A percentile compares a stretch with the other conserved stretches of the same genome.
These are phyloP conservation scores for Molorchus minor DNA, from an alignment of 2,888 invertebrate species.

Conservation along the genomic window DNA sequence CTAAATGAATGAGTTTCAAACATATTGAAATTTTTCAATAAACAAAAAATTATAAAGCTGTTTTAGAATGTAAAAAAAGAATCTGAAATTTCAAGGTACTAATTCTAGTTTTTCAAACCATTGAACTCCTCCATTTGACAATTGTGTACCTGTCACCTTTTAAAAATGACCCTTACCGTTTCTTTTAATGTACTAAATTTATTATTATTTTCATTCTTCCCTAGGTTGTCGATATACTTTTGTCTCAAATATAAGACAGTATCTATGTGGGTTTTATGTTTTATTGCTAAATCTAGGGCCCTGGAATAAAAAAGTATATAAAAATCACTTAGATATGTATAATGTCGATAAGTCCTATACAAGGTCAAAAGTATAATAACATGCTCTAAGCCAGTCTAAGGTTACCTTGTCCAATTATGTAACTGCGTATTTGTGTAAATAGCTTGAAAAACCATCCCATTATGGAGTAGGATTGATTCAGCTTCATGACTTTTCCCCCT, in stretches of 20 bases:
- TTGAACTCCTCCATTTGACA: too few relatives aligned
- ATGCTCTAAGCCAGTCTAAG: neutral
- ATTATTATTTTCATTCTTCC: constrained; percentile 68
- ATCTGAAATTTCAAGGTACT: too few relatives aligned
- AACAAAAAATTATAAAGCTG: too few relatives aligned
- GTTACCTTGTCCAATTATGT: constrained; percentile 78
- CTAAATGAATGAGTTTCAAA: too few relatives aligned
- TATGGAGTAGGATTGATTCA: constrained; percentile 75
- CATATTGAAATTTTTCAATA: too few relatives aligned
- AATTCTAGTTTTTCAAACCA: too few relatives aligned
- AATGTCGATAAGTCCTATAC: neutral
- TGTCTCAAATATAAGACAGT: constrained; percentile 75
- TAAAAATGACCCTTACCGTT: constrained; percentile 53
- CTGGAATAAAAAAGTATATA: constrained; percentile 59
- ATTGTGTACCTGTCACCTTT: too few relatives aligned
- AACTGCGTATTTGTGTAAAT: constrained; percentile 76
- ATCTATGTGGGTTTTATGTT: constrained; percentile 77
- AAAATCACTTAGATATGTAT: neutral
- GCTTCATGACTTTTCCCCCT: constrained; percentile 74
- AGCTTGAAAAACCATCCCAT: constrained; percentile 74
- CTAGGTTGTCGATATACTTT: constrained; percentile 69
- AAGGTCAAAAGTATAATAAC: neutral
- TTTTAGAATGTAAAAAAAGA: too few relatives aligned
- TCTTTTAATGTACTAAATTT: constrained; percentile 64
- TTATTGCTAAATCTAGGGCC: constrained; percentile 77